phyloP scores from a whole-genome alignment of 1,140 invertebrate genomes.

The Oryctes rhinoceros region DNA sequence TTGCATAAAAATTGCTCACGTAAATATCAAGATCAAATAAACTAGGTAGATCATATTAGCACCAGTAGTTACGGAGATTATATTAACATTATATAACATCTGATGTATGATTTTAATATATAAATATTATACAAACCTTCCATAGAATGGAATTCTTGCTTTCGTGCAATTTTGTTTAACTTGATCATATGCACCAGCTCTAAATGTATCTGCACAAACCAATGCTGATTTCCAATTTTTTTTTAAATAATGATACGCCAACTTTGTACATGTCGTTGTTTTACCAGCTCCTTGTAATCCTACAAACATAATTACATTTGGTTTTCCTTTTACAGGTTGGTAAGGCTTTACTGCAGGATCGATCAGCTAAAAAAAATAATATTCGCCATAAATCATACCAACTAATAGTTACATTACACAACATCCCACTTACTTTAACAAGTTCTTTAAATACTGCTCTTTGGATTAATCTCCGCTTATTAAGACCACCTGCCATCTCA shows the following conservation, averaged over 20 bases:
- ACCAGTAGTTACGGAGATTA: too few relatives aligned
- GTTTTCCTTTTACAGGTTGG: constrained; percentile 93
- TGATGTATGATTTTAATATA: too few relatives aligned
- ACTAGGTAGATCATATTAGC: too few relatives aligned
- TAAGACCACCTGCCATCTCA: constrained; percentile 99
- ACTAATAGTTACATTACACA: constrained; percentile 29
- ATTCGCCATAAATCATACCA: not conserved
- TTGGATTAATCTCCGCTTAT: constrained; percentile 98
- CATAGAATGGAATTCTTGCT: constrained; percentile 99
- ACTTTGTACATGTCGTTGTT: constrained; percentile 99
- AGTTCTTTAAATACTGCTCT: constrained; percentile 99
- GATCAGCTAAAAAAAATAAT: constrained; percentile 77
- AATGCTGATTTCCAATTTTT: constrained; percentile 99
- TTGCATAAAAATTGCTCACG: too few relatives aligned
- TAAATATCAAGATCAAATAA: too few relatives aligned
- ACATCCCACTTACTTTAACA: constrained; percentile 78
- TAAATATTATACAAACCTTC: constrained; percentile 73
- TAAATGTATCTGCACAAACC: constrained; percentile 99
- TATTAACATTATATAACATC: too few relatives aligned
- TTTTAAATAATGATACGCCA: constrained; percentile 98
- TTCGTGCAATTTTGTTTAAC: constrained; percentile 99
- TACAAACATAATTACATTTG: constrained; percentile 99
- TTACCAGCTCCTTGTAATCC: constrained; percentile 99
- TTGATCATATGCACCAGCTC: constrained; percentile 99
- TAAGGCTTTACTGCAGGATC: constrained; percentile 98